Evolutionary conservation across 1,140 invertebrate species (phyloP), one percentile per base, ranked within the genome.

Genomic region (Nephotettix cincticeps): DNA sequence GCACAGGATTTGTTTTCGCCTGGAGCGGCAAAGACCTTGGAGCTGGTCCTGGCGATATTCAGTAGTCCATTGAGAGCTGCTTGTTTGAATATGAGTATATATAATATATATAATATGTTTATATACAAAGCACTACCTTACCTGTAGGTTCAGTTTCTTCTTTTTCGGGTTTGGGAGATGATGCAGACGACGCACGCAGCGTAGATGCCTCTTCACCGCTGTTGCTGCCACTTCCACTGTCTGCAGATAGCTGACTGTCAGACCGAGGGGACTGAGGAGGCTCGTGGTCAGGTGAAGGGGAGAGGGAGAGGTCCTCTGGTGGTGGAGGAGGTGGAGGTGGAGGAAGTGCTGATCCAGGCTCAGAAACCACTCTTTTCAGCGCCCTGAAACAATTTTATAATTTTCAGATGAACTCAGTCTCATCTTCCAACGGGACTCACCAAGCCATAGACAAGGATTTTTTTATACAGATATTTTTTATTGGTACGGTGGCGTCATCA

Each of bases 361-460:
- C 83, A 1, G 83, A 84, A n/a, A 82, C 81, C 51, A 84, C 83
- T 27, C 84, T 78, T 72, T 84, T 85, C 47, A 84, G 72, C 23
- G 78, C 70, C 61, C 77, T 76, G 71, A 17, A 72, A 72, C 28
- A 61, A 54, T n/a, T n/a, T n/a, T n/a, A n/a, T n/a, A n/a, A n/a
- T n/a, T n/a, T n/a, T n/a, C n/a, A n/a, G n/a, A n/a, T n/a, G n/a
- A n/a, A n/a, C n/a, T n/a, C n/a, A n/a, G n/a, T n/a, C n/a, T n/a
- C n/a, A n/a, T n/a, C n/a, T n/a, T n/a, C n/a, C n/a, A n/a, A n/a
- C n/a, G n/a, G n/a, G n/a, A n/a, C n/a, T n/a, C n/a, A n/a, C n/a
- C n/a, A n/a, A n/a, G n/a, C n/a, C n/a, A n/a, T n/a, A n/a, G n/a
- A n/a, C n/a, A n/a, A n/a, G n/a, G n/a, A n/a, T n/a, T n/a, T n/a